These are phyloP conservation scores for Drosophila repleta DNA, from an alignment of 1,140 invertebrate species.

Conservation along the genomic window DNA sequence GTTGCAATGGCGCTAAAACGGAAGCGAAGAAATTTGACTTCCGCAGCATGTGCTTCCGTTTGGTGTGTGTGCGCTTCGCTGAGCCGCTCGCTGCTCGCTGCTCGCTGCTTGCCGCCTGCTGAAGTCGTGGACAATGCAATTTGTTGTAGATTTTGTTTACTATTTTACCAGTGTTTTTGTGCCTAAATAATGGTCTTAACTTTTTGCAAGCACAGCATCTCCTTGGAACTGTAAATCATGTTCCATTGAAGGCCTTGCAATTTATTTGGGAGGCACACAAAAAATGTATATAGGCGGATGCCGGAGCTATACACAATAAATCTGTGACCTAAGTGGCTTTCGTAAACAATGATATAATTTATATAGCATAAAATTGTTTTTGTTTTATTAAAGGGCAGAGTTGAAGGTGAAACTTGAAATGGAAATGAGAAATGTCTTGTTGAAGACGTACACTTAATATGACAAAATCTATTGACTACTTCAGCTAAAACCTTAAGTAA, in stretches of 20 bases:
- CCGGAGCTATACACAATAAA: conserved; percentile 18
- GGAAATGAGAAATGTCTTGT: not conserved
- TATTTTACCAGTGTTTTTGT: conserved; percentile 25
- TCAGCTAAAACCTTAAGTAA: no score
- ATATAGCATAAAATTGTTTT: not conserved
- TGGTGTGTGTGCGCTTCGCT: conserved; percentile 56
- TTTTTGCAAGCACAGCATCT: conserved; percentile 31
- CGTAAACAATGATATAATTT: conserved; percentile 3
- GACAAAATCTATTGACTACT: no score
- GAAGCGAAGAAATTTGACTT: conserved; percentile 66
- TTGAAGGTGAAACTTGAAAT: not conserved
- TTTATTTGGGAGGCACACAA: conserved; percentile 19
- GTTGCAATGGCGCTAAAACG: conserved; percentile 47
- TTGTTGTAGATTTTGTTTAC: conserved; percentile 42
- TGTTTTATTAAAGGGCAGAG: no score
- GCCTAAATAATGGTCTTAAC: conserved; percentile 56
- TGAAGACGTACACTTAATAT: not conserved
- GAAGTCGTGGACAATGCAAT: conserved; percentile 38
- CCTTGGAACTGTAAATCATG: conserved; percentile 44
- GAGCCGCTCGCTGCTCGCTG: conserved; percentile 28
- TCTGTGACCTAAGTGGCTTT: conserved; percentile 30
- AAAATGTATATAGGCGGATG: conserved; percentile 6
- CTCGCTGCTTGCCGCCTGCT: not conserved
- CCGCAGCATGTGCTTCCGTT: conserved; percentile 64
- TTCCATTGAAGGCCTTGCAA: conserved; percentile 36